Conservation (phyloP, 2,888 invertebrate species). For the Agriopis leucophaearia region DNA sequence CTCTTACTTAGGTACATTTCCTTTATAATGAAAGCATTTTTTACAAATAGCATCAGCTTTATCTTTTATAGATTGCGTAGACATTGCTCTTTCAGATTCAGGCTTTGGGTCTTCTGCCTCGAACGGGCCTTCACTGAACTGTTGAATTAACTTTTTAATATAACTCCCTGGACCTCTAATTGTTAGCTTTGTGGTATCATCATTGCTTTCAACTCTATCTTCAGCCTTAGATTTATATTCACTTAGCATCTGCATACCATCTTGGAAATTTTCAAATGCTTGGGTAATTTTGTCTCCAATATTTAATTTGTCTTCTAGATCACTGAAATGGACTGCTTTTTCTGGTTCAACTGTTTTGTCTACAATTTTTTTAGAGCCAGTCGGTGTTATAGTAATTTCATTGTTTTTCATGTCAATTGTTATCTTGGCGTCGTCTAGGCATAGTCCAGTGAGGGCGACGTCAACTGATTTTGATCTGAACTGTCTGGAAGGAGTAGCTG, state of each 20-base stretch:
- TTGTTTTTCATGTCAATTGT: conserved; percentile 77
- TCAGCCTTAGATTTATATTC: conserved; percentile 60
- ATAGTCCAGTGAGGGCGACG: conserved; percentile 73
- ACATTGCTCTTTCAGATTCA: conserved; percentile 71
- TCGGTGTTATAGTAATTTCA: conserved; percentile 79
- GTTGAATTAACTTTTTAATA: conserved; percentile 81
- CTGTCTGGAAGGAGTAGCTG: conserved; percentile 73
- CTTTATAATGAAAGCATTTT: conserved; percentile 83
- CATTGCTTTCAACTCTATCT: conserved; percentile 46
- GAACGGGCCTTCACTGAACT: conserved; percentile 81
- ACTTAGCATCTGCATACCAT: conserved; percentile 69
- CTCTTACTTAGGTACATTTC: conserved; percentile 71
- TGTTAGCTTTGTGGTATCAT: conserved; percentile 68
- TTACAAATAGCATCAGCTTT: conserved; percentile 83
- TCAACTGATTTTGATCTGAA: conserved; percentile 86
- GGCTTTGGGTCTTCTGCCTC: conserved; percentile 74
- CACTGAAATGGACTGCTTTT: conserved; percentile 62
- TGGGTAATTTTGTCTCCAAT: conserved; percentile 73
- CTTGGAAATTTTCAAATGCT: conserved; percentile 75
- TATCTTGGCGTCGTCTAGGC: conserved; percentile 74
- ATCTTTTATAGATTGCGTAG: conserved; percentile 71
- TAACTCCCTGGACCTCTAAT: conserved; percentile 80
- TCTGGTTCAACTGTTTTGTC: conserved; percentile 22
- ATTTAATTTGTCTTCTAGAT: conserved; percentile 72
- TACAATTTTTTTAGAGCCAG: conserved; percentile 64